Evolutionary conservation across 2,888 invertebrate genomes (phyloP).

Genomic region (Microdon myrmicae): DNA sequence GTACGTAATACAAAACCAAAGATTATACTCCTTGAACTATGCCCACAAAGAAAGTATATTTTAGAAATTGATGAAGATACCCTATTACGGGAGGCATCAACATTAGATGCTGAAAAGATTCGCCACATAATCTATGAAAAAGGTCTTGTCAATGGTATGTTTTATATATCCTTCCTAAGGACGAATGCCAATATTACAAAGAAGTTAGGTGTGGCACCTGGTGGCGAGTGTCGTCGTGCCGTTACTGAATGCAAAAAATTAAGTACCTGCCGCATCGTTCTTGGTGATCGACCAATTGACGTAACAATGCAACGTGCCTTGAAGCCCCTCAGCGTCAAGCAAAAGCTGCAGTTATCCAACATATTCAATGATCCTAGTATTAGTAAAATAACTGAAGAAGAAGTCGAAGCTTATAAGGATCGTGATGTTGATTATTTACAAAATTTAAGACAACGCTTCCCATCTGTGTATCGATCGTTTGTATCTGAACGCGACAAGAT

Average conservation of each 20-base stretch:
- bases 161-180: slow-evolving; percentile 85
- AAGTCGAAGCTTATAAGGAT: slow-evolving; percentile 89
- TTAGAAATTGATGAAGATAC: slow-evolving; percentile 87
- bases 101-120: slow-evolving; percentile 78
- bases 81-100: slow-evolving; percentile 83
- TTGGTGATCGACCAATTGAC: slow-evolving; percentile 91
- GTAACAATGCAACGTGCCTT: slow-evolving; percentile 89
- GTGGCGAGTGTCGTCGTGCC: slow-evolving; percentile 92
- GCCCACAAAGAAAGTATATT: slow-evolving; percentile 84
- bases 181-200: slow-evolving; percentile 91
- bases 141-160: slow-evolving; percentile 71
- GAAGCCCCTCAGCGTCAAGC: slow-evolving; percentile 82
- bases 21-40: slow-evolving; percentile 89
- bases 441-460: slow-evolving; percentile 78
- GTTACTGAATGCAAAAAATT: slow-evolving; percentile 76
- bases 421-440: slow-evolving; percentile 69
- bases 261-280: slow-evolving; percentile 80
- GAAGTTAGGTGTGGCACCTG: slow-evolving; percentile 94
- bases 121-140: slow-evolving; percentile 54
- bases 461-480: slow-evolving; percentile 85
- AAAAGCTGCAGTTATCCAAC: slow-evolving; percentile 71
- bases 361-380: slow-evolving; percentile 22
- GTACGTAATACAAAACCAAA: slow-evolving; percentile 69
- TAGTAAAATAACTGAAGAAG: slow-evolving; percentile 71
- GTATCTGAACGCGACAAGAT: slow-evolving; percentile 91